Base-by-base conservation (phyloP, 2,797 vertebrate species). In the Enteromius viviparus region DNA sequence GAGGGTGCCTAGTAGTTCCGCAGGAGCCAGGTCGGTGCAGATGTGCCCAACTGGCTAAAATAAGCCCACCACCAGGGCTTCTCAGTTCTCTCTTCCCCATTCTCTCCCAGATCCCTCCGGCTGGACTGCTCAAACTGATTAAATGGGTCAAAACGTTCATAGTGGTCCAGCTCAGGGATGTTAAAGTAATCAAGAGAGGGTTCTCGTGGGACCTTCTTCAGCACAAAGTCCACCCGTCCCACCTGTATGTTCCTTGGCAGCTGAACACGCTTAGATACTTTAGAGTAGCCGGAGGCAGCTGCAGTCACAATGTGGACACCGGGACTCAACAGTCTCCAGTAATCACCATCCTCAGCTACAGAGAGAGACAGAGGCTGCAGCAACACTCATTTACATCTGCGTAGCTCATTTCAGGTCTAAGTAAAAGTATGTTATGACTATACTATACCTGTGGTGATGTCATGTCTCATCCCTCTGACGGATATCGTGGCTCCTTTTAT, bases 41-140 rank as follows among this genome's bases (percentile, higher is more conserved):
- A 93, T 9, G 94, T 89, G 58, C 94, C 95, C 17, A 96, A 93
- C 21, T 96, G 95, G 51, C 95, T 95, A 90, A 99, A 99, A 90
- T 99, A 99, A 17, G 93, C 93, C 98, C 98, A 99, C 98, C 98
- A 99, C 98, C 97, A 99, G 0, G 98, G 98, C 87, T 97, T 99
- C 88, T 96, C 95, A 93, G 94, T 17, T 69, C 88, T 94, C 89
- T 85, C 91, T 85, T 90, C 89, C 37, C 87, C 93, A 0, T 85
- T 88, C 66, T 93, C 92, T 0, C 69, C 84, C 1, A 72, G 76
- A 7, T 89, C 89, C 11, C 86, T 80, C 60, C 90, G 88, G 0
- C 80, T 79, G 84, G 94, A 90, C 70, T 92, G 94, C 86, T 95
- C 94, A 51, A 96, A 96, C 53, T 95, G 93, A 86, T 96, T 96